Conservation (phyloP, 2,113 vertebrate species). For the Montifringilla adamsi region DNA sequence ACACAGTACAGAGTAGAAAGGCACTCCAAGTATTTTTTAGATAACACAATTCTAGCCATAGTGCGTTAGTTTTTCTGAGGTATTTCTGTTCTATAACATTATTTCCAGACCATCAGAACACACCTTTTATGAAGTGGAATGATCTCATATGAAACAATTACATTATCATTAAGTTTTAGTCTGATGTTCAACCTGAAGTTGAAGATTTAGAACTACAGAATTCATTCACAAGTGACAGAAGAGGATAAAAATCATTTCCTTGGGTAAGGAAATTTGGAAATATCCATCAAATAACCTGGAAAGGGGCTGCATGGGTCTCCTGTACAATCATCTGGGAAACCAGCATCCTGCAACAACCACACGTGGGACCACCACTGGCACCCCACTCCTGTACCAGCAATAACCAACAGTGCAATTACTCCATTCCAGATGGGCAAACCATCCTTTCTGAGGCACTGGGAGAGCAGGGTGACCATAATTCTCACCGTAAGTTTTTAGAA, state of each 20-base stretch:
- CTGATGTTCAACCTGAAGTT: background rate
- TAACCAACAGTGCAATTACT: background rate
- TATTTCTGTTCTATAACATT: background rate
- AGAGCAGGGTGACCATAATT: background rate
- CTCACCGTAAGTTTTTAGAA: background rate
- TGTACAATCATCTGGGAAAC: background rate
- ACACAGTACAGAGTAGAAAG: conserved; percentile 63
- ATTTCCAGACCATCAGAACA: conserved; percentile 32
- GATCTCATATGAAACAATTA: conserved; percentile 19
- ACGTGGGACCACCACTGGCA: background rate
- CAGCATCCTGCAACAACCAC: background rate
- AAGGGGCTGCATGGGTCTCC: background rate
- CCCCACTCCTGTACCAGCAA: rapidly evolving
- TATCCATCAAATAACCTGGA: background rate
- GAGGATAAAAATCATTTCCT: background rate
- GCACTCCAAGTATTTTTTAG: conserved; percentile 60
- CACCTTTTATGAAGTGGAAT: conserved; percentile 24
- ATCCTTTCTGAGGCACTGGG: background rate
- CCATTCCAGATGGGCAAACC: background rate
- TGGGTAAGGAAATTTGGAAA: background rate
- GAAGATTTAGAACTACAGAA: background rate
- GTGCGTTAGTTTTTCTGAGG: conserved; percentile 26
- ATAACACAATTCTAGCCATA: conserved; percentile 40
- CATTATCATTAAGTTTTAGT: background rate
- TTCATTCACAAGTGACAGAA: background rate